Evolutionary conservation across 2,888 invertebrate genomes (phyloP).

Genomic region (Litoditis marina): DNA sequence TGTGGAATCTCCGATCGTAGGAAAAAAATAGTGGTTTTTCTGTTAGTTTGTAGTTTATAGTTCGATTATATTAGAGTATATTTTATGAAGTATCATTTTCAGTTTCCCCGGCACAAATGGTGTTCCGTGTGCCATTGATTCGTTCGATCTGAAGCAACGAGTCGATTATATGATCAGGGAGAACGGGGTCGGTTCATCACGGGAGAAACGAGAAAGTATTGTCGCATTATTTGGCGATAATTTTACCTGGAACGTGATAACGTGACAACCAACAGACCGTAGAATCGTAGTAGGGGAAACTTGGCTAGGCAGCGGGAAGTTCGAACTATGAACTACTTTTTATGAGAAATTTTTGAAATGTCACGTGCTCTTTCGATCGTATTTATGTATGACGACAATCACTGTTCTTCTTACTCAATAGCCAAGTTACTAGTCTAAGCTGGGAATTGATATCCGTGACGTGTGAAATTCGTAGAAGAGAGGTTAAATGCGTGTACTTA

Average conservation of each 20-base stretch:
- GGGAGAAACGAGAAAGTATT: too few species aligned
- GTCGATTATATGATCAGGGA: constrained; percentile 35
- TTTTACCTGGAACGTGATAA: too few species aligned
- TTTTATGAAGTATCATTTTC: neutral
- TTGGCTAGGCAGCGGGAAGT: too few species aligned
- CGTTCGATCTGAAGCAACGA: constrained; percentile 38
- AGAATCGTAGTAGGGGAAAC: too few species aligned
- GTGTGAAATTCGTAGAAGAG: neutral
- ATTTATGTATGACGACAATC: too few species aligned
- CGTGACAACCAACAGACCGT: too few species aligned
- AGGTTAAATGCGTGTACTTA: neutral
- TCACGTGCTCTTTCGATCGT: too few species aligned
- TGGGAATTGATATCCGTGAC: neutral
- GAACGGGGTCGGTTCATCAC: constrained; percentile 14
- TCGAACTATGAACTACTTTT: too few species aligned
- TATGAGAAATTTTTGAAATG: too few species aligned
- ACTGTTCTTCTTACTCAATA: neutral
- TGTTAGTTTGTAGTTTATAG: neutral
- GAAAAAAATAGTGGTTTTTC: too few species aligned
- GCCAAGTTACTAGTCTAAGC: neutral
- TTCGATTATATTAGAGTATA: neutral
- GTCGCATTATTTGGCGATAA: too few species aligned
- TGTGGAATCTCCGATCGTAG: too few species aligned
- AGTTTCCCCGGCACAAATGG: constrained; percentile 57
- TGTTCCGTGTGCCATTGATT: constrained; percentile 45